phyloP scores from a whole-genome alignment of 1,140 invertebrate genomes.

The Papilio polytes region DNA sequence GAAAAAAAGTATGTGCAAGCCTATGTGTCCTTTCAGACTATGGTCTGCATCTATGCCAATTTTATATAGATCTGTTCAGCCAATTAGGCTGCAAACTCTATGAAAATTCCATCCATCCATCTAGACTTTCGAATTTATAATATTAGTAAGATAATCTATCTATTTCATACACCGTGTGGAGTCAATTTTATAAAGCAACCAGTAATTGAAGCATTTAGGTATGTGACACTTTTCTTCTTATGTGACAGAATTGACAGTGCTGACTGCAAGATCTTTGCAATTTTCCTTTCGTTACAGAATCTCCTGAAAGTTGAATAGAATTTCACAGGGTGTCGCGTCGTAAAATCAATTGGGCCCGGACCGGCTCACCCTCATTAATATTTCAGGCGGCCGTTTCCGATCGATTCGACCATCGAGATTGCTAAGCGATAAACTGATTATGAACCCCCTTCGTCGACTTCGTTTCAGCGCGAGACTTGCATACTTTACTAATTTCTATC shows the following conservation, averaged over 20 bases:
- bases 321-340: conserved; percentile 39
- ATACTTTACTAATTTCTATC: conserved; percentile 31
- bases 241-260: neutral
- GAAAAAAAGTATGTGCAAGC: no score
- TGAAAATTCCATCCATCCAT: no score
- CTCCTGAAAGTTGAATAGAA: conserved; percentile 34
- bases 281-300: conserved; percentile 5
- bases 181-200: no score
- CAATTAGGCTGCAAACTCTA: no score
- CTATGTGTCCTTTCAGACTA: no score
- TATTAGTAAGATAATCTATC: no score
- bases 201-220: neutral
- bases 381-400: conserved; percentile 52
- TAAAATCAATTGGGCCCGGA: conserved; percentile 40
- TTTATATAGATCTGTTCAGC: no score
- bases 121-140: no score
- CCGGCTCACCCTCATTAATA: conserved; percentile 49
- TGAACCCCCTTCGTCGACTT: conserved; percentile 49
- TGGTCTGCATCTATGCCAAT: no score
- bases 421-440: conserved; percentile 58
- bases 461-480: conserved; percentile 46
- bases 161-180: no score
- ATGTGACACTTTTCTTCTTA: neutral
- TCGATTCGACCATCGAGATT: conserved; percentile 50
- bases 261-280: neutral